These are phyloP conservation scores for Ispidina picta DNA, from an alignment of 2,797 vertebrate species.

Conservation along the genomic window DNA sequence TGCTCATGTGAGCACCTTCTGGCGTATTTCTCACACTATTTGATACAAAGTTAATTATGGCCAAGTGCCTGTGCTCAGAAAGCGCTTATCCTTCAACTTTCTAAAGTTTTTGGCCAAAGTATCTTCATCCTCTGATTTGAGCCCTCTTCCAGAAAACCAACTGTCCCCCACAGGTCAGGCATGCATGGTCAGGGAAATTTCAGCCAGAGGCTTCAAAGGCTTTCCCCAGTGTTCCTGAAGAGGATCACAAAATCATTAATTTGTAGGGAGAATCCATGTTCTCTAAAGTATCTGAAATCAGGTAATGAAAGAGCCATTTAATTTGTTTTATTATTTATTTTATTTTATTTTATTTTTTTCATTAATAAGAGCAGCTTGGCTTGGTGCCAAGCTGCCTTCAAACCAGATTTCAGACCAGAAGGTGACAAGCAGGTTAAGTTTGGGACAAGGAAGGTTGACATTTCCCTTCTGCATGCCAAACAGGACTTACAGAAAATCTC, in stretches of 20 bases:
- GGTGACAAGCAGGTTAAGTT: not conserved
- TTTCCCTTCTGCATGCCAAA: not conserved
- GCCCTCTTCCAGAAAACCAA: not conserved
- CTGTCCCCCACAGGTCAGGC: not conserved
- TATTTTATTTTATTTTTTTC: not conserved
- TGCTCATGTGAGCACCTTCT: not conserved
- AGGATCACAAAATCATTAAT: not conserved
- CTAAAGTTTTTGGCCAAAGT: not conserved
- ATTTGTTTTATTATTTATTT: not conserved
- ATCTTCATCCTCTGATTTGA: not conserved
- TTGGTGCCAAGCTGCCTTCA: not conserved
- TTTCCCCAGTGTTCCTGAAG: not conserved
- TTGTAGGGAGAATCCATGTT: not conserved
- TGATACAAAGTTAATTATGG: not conserved
- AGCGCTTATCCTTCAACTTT: not conserved
- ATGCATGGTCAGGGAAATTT: not conserved
- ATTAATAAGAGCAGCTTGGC: not conserved
- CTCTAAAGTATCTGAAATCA: rapidly evolving
- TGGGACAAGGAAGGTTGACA: not conserved
- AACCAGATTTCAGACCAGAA: not conserved
- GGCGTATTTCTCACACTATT: not conserved
- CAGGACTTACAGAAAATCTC: not conserved
- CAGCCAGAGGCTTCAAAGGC: not conserved
- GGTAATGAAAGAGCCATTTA: not conserved
- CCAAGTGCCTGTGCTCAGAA: not conserved